Percentiles rank a stretch among this genome's conserved stretches.
These are phyloP conservation scores for Aspidiotus rigidus DNA, from an alignment of 2,888 invertebrate species.

Conservation along the genomic window DNA sequence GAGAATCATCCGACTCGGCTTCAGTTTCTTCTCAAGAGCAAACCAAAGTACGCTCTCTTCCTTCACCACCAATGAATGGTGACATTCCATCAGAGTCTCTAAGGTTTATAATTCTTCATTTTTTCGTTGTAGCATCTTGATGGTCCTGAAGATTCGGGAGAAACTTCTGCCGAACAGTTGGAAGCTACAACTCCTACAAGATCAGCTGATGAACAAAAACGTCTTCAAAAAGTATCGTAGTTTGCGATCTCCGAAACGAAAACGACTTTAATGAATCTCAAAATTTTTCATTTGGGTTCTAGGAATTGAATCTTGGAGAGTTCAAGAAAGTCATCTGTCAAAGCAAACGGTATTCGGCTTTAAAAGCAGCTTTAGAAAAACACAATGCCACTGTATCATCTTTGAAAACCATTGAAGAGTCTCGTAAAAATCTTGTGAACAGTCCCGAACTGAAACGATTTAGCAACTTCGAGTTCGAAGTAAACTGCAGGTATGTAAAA, in stretches of 20 bases:
- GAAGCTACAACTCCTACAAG: conserved; percentile 27
- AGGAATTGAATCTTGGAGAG: conserved; percentile 59
- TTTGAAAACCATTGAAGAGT: conserved; percentile 55
- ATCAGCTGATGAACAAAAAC: conserved; percentile 29
- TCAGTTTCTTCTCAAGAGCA: too few species aligned
- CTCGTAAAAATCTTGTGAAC: conserved; percentile 46
- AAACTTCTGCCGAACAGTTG: too few species aligned
- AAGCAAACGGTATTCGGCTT: conserved; percentile 40
- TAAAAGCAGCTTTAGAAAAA: conserved; percentile 56
- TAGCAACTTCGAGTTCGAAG: conserved; percentile 38
- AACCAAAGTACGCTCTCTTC: too few species aligned
- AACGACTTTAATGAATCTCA: not conserved
- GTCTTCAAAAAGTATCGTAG: conserved; percentile 32
- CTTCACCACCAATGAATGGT: too few species aligned
- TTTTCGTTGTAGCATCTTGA: too few species aligned
- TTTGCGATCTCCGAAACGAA: not conserved
- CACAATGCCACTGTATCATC: conserved; percentile 58
- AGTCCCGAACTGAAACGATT: conserved; percentile 15
- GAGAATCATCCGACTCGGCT: too few species aligned
- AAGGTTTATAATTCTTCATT: too few species aligned
- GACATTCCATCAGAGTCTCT: too few species aligned
- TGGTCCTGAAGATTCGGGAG: too few species aligned
- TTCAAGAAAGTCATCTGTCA: conserved; percentile 55
- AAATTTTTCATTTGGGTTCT: conserved; percentile 12
- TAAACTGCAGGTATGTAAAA: conserved; percentile 41